A percentile compares a stretch with the other conserved stretches of the same genome.
Conservation (phyloP, 2,113 vertebrate species). For the Coturnix japonica region DNA sequence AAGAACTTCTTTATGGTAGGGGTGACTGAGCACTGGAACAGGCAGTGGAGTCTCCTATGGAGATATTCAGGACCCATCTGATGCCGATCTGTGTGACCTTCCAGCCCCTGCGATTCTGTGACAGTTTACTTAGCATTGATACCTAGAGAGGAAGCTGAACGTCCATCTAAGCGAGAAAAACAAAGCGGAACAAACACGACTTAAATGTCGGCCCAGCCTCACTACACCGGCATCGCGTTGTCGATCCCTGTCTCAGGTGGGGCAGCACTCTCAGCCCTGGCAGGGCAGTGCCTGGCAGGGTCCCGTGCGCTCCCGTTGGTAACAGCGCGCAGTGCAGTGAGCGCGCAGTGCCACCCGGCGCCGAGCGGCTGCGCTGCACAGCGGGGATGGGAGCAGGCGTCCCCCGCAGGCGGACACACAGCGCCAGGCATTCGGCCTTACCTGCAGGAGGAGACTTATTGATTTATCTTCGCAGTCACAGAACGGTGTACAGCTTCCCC, state of each 20-base stretch:
- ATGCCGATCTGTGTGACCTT: too few species aligned
- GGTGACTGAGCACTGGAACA: too few species aligned
- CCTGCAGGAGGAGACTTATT: not conserved
- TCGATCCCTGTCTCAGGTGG: not conserved
- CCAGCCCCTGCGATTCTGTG: too few species aligned
- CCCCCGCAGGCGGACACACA: too few species aligned
- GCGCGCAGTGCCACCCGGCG: conserved; percentile 4
- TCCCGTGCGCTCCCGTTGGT: rapidly evolving
- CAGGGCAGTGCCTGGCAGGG: rapidly evolving
- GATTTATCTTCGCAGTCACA: not conserved
- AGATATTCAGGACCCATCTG: too few species aligned
- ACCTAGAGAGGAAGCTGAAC: not conserved
- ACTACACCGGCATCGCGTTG: not conserved
- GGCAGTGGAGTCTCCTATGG: too few species aligned
- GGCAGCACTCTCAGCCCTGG: not conserved
- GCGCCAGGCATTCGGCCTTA: too few species aligned
- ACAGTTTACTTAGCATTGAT: not conserved
- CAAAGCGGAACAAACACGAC: not conserved
- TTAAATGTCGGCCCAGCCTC: not conserved
- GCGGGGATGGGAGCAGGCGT: too few species aligned
- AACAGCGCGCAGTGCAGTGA: rapidly evolving
- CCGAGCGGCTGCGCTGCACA: not conserved
- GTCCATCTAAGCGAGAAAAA: not conserved
- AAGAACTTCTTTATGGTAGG: too few species aligned
- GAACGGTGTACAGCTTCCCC: not conserved